Conservation (phyloP, 2,113 vertebrate species). For the Entosphenus tridentatus region DNA sequence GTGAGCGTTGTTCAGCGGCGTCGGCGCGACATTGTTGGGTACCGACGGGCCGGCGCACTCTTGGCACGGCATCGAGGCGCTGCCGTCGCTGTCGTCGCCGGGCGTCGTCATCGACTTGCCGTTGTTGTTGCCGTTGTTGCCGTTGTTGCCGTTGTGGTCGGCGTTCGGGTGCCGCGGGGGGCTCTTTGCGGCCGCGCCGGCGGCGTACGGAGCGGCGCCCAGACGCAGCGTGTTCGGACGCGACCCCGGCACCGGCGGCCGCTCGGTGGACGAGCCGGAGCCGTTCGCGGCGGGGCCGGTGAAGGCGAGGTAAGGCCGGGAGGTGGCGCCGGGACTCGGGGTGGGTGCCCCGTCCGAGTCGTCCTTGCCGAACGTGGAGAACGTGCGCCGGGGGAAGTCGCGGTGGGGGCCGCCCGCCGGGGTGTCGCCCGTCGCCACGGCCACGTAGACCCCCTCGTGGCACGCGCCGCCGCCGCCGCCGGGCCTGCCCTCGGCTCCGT, state of each 20-base stretch:
- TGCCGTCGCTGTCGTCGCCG: background rate
- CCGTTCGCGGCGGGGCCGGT: background rate
- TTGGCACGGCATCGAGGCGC: background rate
- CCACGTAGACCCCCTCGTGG: background rate
- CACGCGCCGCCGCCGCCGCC: background rate
- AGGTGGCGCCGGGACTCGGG: background rate
- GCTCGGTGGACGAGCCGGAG: background rate
- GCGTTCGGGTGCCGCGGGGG: background rate
- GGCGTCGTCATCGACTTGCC: background rate
- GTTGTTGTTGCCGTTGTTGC: too few relatives aligned
- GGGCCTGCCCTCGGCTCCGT: slow-evolving; percentile 37
- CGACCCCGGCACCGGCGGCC: background rate
- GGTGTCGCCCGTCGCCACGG: background rate
- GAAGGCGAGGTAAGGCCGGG: too few relatives aligned
- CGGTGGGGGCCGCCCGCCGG: background rate
- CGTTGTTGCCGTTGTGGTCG: too few relatives aligned
- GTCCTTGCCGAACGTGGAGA: slow-evolving; percentile 1
- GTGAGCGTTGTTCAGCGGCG: background rate
- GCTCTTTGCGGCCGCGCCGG: background rate
- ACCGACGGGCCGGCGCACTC: background rate
- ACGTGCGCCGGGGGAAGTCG: slow-evolving; percentile 5
- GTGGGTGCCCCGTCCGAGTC: background rate
- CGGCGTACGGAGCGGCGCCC: background rate
- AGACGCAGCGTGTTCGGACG: background rate
- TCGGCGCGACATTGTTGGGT: background rate